Conservation (phyloP, 2,113 vertebrate genomes). For the Loxodonta africana region DNA sequence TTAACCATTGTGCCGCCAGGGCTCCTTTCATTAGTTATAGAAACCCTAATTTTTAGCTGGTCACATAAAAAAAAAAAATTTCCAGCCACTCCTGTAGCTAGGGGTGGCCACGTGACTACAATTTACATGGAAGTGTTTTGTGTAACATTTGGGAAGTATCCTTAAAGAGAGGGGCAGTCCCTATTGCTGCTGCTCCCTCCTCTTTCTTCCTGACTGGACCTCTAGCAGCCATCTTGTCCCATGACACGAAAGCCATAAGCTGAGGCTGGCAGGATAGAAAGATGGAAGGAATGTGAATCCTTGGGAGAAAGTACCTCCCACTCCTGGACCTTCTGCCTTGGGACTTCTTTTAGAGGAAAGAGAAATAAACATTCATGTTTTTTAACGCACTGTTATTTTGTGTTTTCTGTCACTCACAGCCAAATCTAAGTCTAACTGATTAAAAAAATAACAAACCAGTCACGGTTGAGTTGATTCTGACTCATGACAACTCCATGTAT, state of each 20-base stretch:
- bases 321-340: neutral
- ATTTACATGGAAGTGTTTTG: neutral
- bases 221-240: neutral
- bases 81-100: neutral
- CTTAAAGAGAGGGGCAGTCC: neutral
- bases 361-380: neutral
- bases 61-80: neutral
- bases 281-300: neutral
- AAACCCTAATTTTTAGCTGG: neutral
- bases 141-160: neutral
- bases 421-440: neutral
- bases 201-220: neutral
- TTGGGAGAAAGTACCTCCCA: no score
- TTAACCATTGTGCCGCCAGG: no score
- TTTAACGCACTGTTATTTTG: neutral
- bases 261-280: neutral
- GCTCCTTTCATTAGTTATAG: neutral
- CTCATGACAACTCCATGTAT: neutral
- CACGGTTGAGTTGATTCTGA: neutral
- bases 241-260: neutral
- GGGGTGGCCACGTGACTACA: neutral
- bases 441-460: neutral
- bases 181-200: neutral
- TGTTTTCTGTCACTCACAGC: neutral
- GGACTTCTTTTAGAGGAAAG: slow-evolving; percentile 1